A percentile compares a stretch with the other conserved stretches of the same genome.
phyloP scores from a whole-genome alignment of 2,888 invertebrate genomes.

The Cotesia congregata region DNA sequence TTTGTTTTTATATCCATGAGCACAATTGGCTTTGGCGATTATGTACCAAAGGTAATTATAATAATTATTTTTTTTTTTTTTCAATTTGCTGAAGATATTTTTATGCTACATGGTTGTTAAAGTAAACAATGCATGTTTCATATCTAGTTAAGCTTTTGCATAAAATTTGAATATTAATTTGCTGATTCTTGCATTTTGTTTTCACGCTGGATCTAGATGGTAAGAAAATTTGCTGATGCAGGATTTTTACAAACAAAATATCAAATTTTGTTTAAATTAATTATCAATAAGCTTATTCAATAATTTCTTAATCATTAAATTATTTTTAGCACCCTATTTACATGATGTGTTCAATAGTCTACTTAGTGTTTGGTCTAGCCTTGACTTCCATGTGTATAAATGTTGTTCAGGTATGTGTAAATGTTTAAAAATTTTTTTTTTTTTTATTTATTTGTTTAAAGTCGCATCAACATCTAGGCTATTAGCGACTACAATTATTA shows the following conservation, averaged over 20 bases:
- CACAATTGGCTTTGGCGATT: constrained; percentile 96
- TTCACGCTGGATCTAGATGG: constrained; percentile 66
- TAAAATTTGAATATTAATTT: constrained; percentile 47
- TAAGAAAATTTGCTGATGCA: constrained; percentile 54
- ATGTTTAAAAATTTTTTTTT: not conserved
- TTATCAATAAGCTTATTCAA: constrained; percentile 11
- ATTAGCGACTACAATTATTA: not conserved
- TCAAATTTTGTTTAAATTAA: constrained; percentile 6
- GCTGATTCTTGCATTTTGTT: constrained; percentile 51
- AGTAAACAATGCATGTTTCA: not conserved
- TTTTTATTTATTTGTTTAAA: not conserved
- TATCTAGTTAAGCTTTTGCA: not conserved
- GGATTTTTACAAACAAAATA: not conserved
- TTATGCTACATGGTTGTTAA: constrained; percentile 13
- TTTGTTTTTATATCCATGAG: constrained; percentile 98
- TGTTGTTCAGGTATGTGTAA: constrained; percentile 83
- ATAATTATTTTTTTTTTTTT: not conserved
- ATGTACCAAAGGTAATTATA: constrained; percentile 80
- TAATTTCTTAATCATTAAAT: constrained; percentile 50
- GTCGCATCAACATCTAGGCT: not conserved
- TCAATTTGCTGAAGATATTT: not conserved
- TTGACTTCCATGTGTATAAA: constrained; percentile 98
- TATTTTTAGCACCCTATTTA: constrained; percentile 83
- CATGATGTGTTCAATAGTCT: constrained; percentile 93
- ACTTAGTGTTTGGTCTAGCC: constrained; percentile 94